Evolutionary conservation across 1,140 invertebrate genomes (phyloP).

Genomic region (Pseudomyrmex dendroicus): DNA sequence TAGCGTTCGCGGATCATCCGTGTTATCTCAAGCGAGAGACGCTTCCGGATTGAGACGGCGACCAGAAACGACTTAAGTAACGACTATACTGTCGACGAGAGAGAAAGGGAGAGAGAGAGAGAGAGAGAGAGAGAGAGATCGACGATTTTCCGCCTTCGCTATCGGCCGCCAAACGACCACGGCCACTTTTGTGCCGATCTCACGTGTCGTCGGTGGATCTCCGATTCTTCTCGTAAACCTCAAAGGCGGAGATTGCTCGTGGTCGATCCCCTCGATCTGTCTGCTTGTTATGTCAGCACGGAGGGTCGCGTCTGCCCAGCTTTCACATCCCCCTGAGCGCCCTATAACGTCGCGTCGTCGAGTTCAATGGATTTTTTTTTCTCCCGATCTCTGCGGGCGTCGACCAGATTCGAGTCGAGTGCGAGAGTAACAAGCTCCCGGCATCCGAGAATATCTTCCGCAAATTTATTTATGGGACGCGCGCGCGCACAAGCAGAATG

Average conservation of each 20-base stretch:
- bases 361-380: conserved; percentile 65
- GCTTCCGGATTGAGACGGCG: conserved; percentile 53
- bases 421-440: conserved; percentile 80
- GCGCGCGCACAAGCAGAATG: conserved; percentile 35
- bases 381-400: conserved; percentile 62
- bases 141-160: conserved; percentile 67
- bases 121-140: background rate
- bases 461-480: conserved; percentile 75
- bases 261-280: conserved; percentile 27
- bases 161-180: conserved; percentile 78
- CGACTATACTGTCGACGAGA: conserved; percentile 27
- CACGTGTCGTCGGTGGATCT: conserved; percentile 69
- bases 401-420: conserved; percentile 66
- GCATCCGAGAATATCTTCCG: conserved; percentile 64
- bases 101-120: conserved; percentile 34
- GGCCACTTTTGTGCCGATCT: conserved; percentile 80
- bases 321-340: conserved; percentile 5
- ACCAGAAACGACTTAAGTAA: conserved; percentile 59
- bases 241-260: conserved; percentile 70
- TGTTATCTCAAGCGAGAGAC: conserved; percentile 72
- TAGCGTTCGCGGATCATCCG: conserved; percentile 54
- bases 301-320: conserved; percentile 41
- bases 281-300: conserved; percentile 77
- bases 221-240: conserved; percentile 67
- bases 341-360: conserved; percentile 23